phyloP scores from a whole-genome alignment of 2,888 invertebrate genomes.

The Poecilus cupreus region DNA sequence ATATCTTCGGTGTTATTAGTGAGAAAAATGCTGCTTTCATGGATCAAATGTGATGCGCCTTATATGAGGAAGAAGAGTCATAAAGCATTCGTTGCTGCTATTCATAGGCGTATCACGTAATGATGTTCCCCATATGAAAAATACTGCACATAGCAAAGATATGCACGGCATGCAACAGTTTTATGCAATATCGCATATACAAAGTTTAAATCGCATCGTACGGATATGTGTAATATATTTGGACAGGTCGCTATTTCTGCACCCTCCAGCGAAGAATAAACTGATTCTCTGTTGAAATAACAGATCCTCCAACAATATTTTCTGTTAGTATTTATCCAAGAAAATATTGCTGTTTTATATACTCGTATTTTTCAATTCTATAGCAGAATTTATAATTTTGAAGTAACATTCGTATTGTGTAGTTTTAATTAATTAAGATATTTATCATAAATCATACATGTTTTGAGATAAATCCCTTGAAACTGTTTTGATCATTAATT shows the following conservation, averaged over 20 bases:
- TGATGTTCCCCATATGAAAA: slow-evolving; percentile 43
- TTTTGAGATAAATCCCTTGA: too few species aligned
- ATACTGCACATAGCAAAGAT: slow-evolving; percentile 4
- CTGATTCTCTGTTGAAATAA: not conserved
- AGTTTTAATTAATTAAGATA: not conserved
- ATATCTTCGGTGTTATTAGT: not conserved
- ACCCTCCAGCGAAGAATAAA: not conserved
- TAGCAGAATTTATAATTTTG: not conserved
- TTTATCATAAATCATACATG: not conserved
- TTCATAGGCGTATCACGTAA: slow-evolving; percentile 46
- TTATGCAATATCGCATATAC: slow-evolving; percentile 38
- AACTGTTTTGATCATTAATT: too few species aligned
- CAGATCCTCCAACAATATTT: not conserved
- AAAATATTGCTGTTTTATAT: not conserved
- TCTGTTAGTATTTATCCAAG: not conserved
- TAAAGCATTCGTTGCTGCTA: slow-evolving; percentile 39
- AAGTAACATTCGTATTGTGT: not conserved
- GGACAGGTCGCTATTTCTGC: not conserved
- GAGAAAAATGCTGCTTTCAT: slow-evolving; percentile 24
- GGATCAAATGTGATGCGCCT: slow-evolving; percentile 10
- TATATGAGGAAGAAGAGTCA: slow-evolving; percentile 14
- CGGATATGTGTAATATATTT: not conserved
- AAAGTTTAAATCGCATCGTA: slow-evolving; percentile 25
- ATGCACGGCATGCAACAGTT: slow-evolving; percentile 40
- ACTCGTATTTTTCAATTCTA: not conserved